Conservation (phyloP, 2,113 vertebrate species). For the Pipra filicauda region DNA sequence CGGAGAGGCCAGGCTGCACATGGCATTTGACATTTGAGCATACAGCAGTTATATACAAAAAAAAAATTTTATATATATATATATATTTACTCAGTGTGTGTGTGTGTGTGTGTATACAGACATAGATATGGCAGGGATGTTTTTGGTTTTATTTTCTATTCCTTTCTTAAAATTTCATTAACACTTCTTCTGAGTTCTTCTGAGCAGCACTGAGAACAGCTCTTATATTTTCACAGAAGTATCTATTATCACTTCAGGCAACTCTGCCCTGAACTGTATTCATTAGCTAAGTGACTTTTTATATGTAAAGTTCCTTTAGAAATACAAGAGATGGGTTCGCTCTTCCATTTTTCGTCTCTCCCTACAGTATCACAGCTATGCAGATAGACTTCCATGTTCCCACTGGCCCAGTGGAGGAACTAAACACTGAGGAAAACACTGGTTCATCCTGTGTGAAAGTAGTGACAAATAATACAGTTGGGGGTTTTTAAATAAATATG, state of each 20-base stretch:
- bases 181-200: neutral
- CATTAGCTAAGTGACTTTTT: neutral
- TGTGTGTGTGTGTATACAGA: neutral
- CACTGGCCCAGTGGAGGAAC: neutral
- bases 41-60: neutral
- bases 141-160: neutral
- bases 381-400: neutral
- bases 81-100: neutral
- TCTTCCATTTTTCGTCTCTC: neutral
- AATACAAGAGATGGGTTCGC: neutral
- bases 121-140: neutral
- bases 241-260: neutral
- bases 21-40: neutral
- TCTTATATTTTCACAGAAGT: neutral
- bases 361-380: rapidly evolving
- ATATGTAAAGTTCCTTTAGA: neutral
- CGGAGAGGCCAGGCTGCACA: neutral
- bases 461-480: neutral
- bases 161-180: neutral
- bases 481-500: rapidly evolving
- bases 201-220: neutral
- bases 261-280: neutral
- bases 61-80: neutral
- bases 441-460: neutral
- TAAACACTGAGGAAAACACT: neutral